Percentiles rank a stretch among this genome's conserved stretches.
These are phyloP conservation scores for Polyergus mexicanus DNA, from an alignment of 1,140 invertebrate genomes.

Conservation along the genomic window DNA sequence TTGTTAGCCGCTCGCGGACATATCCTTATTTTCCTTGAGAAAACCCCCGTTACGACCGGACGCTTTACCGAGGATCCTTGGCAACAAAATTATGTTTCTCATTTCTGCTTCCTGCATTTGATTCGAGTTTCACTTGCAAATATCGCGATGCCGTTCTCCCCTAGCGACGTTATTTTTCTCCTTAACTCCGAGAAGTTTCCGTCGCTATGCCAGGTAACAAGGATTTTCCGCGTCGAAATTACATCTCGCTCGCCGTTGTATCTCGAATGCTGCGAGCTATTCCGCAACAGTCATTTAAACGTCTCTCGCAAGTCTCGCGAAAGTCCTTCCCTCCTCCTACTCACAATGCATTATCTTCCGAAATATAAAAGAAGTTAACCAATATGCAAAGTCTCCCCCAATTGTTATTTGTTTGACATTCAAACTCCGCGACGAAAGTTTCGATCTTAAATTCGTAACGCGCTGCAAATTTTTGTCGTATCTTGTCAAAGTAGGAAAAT, in stretches of 20 bases:
- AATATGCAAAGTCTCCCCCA: too few species aligned
- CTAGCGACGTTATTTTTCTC: conserved; percentile 57
- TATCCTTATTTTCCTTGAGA: conserved; percentile 61
- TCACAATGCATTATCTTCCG: neutral
- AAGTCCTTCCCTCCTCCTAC: conserved; percentile 19
- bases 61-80: conserved; percentile 50
- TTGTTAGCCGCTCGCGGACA: conserved; percentile 53
- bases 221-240: conserved; percentile 63
- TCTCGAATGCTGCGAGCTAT: conserved; percentile 50
- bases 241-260: conserved; percentile 51
- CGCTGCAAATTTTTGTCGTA: neutral
- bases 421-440: neutral
- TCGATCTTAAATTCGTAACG: neutral
- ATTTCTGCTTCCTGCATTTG: conserved; percentile 65
- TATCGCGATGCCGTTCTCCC: conserved; percentile 50
- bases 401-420: neutral
- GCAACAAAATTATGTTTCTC: conserved; percentile 65
- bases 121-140: conserved; percentile 67
- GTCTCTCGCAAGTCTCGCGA: conserved; percentile 14
- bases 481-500: neutral
- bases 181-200: conserved; percentile 56
- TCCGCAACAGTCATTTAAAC: conserved; percentile 56
- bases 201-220: conserved; percentile 31
- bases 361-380: neutral
- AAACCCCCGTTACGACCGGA: conserved; percentile 51